Evolutionary conservation across 2,797 vertebrate species (phyloP).

Genomic region (Gadopsis marmoratus): DNA sequence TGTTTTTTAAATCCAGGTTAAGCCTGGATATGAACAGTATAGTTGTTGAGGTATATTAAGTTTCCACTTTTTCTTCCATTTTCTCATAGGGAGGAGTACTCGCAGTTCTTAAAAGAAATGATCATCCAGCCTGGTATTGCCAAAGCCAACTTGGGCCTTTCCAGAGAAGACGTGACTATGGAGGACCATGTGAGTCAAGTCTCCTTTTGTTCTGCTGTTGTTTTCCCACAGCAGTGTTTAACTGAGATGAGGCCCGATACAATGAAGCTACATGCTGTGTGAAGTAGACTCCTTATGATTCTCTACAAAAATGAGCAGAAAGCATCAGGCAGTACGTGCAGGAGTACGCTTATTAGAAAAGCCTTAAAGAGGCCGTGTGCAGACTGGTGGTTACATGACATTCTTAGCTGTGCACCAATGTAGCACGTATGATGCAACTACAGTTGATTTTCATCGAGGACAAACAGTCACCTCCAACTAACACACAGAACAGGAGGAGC

Average conservation of each 20-base stretch:
- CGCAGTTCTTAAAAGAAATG: conserved; percentile 97
- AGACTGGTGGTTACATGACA: not conserved
- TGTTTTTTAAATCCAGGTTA: not conserved
- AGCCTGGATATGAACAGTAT: not conserved
- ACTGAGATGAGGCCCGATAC: not conserved
- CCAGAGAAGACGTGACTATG: conserved; percentile 97
- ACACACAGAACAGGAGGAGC: not conserved
- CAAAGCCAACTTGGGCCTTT: conserved; percentile 94
- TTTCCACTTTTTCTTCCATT: not conserved
- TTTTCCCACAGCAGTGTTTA: not conserved
- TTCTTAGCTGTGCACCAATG: not conserved
- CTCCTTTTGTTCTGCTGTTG: not conserved
- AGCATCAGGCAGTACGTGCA: not conserved
- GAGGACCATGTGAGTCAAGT: conserved; percentile 94
- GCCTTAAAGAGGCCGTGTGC: not conserved
- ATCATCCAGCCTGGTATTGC: conserved; percentile 98
- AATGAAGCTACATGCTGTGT: not conserved
- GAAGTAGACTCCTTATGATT: not conserved
- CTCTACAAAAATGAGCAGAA: not conserved
- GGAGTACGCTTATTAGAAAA: not conserved
- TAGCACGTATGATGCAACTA: too few species aligned
- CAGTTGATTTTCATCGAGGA: not conserved
- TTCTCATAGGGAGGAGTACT: conserved; percentile 89
- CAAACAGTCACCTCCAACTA: not conserved
- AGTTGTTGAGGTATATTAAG: not conserved